phyloP scores from a whole-genome alignment of 2,113 vertebrate genomes.

The Neodon shergylaensis region DNA sequence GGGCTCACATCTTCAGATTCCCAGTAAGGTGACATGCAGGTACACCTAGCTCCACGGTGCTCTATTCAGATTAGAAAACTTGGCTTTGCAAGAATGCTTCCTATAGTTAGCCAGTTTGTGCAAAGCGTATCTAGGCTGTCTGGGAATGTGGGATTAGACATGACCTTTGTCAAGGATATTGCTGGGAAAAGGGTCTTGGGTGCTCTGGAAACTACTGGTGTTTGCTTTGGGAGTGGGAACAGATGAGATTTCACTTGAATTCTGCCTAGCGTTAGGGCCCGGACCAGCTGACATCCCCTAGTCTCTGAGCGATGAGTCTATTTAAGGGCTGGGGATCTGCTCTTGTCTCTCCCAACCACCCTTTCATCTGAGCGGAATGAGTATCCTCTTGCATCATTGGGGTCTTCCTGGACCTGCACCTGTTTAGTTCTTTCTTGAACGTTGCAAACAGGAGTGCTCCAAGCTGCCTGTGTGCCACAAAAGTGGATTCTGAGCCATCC shows the following conservation, averaged over 20 bases:
- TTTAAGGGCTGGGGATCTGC: not conserved
- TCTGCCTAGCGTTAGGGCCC: not conserved
- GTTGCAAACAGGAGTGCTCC: not conserved
- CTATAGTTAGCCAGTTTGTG: not conserved
- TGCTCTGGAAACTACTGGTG: slow-evolving; percentile 3
- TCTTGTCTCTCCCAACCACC: not conserved
- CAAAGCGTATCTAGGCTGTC: slow-evolving; percentile 14
- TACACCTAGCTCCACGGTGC: not conserved
- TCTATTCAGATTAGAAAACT: not conserved
- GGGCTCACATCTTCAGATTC: not conserved
- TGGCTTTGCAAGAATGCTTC: not conserved
- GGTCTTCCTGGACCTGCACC: not conserved
- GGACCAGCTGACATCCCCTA: not conserved
- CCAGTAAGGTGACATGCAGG: not conserved
- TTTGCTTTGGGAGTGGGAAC: not conserved
- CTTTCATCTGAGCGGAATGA: not conserved
- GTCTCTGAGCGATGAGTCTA: not conserved
- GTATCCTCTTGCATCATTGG: not conserved
- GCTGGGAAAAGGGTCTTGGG: not conserved
- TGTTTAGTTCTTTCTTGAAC: not conserved
- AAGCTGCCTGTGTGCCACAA: not conserved
- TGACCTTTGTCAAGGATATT: slow-evolving; percentile 54
- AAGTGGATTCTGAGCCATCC: not conserved
- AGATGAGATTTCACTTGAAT: not conserved
- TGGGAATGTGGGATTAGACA: slow-evolving; percentile 1